These are phyloP conservation scores for Cheilosia variabilis DNA, from an alignment of 2,888 invertebrate genomes.

Conservation along the genomic window DNA sequence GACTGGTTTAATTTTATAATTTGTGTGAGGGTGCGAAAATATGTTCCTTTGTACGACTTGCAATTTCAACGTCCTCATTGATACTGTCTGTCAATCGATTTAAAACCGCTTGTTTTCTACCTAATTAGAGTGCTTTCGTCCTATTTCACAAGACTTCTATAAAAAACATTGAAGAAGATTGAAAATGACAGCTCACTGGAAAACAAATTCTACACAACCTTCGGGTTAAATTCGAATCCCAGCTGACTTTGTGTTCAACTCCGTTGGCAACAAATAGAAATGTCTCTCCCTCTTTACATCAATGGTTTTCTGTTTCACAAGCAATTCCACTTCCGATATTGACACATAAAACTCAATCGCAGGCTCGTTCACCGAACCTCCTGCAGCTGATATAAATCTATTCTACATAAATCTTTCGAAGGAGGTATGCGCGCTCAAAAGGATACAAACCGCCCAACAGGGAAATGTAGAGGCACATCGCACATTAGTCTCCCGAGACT, in stretches of 20 bases:
- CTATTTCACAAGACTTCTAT: too few relatives aligned
- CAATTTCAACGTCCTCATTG: too few relatives aligned
- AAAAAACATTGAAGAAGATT: not conserved
- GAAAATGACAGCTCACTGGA: not conserved
- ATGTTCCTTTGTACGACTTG: too few relatives aligned
- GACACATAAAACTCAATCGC: conserved; percentile 49
- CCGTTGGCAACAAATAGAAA: conserved; percentile 41
- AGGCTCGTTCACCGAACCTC: conserved; percentile 22
- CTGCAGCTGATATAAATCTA: conserved; percentile 62
- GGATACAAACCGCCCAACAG: conserved; percentile 64
- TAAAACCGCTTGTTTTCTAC: too few relatives aligned
- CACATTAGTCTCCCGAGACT: conserved; percentile 69
- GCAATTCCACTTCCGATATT: conserved; percentile 47
- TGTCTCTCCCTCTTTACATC: conserved; percentile 30
- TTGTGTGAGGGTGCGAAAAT: too few relatives aligned
- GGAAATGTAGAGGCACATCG: conserved; percentile 68
- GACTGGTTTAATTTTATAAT: too few relatives aligned
- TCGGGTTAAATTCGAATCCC: conserved; percentile 23
- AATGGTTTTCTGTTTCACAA: conserved; percentile 28
- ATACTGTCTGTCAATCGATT: too few relatives aligned
- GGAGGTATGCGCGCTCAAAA: conserved; percentile 53
- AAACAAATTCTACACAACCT: not conserved
- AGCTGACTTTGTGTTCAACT: conserved; percentile 19
- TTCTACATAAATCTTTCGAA: conserved; percentile 64
- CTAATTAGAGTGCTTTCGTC: too few relatives aligned